Percentiles rank a stretch among this genome's conserved stretches.
These are phyloP conservation scores for Caiman crocodilus DNA, from an alignment of 2,797 vertebrate genomes.

Conservation along the genomic window DNA sequence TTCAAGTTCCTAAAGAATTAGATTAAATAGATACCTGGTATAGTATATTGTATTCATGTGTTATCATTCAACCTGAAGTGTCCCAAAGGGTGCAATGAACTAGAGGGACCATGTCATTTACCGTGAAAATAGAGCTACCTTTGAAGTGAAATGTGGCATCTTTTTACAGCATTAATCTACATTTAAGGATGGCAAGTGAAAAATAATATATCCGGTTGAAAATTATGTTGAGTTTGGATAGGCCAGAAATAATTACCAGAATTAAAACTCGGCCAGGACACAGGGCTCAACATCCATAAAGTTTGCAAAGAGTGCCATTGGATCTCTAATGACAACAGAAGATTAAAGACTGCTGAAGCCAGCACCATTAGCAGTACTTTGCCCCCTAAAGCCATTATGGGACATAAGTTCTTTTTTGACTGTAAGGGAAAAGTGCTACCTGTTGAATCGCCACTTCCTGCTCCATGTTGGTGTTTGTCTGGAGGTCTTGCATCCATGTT, in stretches of 20 bases:
- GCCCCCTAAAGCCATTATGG: constrained; percentile 1
- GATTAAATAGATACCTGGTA: neutral
- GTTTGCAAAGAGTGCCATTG: neutral
- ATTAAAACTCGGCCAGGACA: constrained; percentile 64
- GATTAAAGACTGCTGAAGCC: neutral
- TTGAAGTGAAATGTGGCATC: neutral
- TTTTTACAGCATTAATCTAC: constrained; percentile 27
- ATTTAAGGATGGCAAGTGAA: constrained; percentile 47
- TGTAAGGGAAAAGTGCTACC: constrained; percentile 40
- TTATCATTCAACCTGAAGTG: neutral
- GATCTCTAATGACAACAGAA: constrained; percentile 15
- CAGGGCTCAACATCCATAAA: constrained; percentile 65
- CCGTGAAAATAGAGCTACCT: constrained; percentile 14
- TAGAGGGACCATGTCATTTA: constrained; percentile 9
- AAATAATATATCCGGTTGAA: constrained; percentile 43
- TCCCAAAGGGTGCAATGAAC: neutral
- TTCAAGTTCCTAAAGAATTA: neutral
- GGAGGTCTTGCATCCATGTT: constrained; percentile 50
- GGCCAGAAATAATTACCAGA: neutral
- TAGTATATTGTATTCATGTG: neutral
- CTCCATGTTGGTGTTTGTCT: constrained; percentile 61
- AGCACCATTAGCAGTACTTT: neutral
- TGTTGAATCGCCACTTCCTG: constrained; percentile 65
- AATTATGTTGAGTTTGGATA: constrained; percentile 7
- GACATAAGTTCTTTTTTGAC: constrained; percentile 45